phyloP scores from a whole-genome alignment of 2,888 invertebrate genomes.

The Lycocerus yunnanus region DNA sequence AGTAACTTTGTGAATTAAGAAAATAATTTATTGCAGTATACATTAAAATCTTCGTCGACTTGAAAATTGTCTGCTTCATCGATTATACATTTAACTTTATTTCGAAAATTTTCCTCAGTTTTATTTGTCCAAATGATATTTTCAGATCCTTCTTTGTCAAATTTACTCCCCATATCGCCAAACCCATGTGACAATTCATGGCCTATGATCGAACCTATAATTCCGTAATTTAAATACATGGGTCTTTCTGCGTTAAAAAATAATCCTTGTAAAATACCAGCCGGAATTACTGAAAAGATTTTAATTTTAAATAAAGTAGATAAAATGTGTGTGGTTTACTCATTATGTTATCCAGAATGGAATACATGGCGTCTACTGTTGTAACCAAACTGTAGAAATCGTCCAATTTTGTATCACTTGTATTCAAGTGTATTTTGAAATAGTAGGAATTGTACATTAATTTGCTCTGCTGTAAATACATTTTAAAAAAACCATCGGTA shows the following conservation, averaged over 20 bases:
- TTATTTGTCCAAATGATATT: slow-evolving; percentile 8
- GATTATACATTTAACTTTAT: slow-evolving; percentile 11
- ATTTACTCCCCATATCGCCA: slow-evolving; percentile 1
- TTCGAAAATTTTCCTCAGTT: background rate
- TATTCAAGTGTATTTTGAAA: background rate
- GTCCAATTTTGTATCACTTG: background rate
- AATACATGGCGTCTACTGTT: slow-evolving; percentile 10
- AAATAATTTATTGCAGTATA: background rate
- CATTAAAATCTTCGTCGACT: background rate
- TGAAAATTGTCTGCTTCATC: slow-evolving; percentile 11
- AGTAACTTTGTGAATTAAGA: background rate
- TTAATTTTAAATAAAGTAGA: background rate
- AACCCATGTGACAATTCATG: slow-evolving; percentile 88
- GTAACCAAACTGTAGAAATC: background rate
- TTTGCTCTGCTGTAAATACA: background rate
- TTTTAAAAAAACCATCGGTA: background rate
- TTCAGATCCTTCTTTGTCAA: slow-evolving; percentile 4
- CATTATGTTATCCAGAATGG: slow-evolving; percentile 4
- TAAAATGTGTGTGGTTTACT: background rate
- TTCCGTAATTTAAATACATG: slow-evolving; percentile 45
- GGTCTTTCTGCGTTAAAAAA: slow-evolving; percentile 72
- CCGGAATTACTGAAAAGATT: slow-evolving; percentile 62
- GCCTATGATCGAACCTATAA: slow-evolving; percentile 66
- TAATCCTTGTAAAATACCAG: slow-evolving; percentile 83
- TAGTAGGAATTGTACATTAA: background rate